Evolutionary conservation across 2,113 vertebrate species (phyloP).

Genomic region (Lophura nycthemera): DNA sequence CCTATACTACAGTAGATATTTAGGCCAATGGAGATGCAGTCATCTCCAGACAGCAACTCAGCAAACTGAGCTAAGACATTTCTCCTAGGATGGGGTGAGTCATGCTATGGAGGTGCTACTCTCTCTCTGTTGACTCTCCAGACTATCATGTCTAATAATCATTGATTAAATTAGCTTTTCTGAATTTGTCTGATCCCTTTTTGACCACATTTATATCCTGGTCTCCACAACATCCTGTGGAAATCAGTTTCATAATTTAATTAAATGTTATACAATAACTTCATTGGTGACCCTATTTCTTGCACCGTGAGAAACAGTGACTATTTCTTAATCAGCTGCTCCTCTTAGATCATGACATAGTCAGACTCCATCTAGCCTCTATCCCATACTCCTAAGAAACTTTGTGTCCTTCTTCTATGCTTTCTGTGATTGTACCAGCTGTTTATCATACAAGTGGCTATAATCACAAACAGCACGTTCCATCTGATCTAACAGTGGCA

Average conservation of each 20-base stretch:
- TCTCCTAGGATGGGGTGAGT: constrained; percentile 37
- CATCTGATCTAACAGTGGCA: neutral
- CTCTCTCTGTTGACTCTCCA: constrained; percentile 53
- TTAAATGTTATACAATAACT: constrained; percentile 21
- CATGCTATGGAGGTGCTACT: constrained; percentile 43
- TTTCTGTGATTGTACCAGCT: neutral
- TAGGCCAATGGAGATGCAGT: neutral
- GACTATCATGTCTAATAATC: constrained; percentile 57
- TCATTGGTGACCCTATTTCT: constrained; percentile 49
- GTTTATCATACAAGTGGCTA: neutral
- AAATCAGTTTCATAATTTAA: constrained; percentile 39
- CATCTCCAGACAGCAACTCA: neutral
- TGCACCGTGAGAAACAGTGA: neutral
- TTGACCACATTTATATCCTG: constrained; percentile 44
- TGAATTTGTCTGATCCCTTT: constrained; percentile 57
- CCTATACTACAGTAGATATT: neutral
- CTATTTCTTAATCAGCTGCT: constrained; percentile 1
- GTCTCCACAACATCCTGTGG: constrained; percentile 62
- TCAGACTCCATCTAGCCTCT: neutral
- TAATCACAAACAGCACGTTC: neutral
- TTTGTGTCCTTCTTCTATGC: neutral
- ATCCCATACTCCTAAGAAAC: neutral
- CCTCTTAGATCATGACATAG: neutral
- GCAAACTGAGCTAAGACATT: neutral
- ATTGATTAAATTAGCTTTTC: constrained; percentile 58